Evolutionary conservation across 92 coral and sea anemone genomes (phyloP).

Genomic region (Pocillopora grandis): DNA sequence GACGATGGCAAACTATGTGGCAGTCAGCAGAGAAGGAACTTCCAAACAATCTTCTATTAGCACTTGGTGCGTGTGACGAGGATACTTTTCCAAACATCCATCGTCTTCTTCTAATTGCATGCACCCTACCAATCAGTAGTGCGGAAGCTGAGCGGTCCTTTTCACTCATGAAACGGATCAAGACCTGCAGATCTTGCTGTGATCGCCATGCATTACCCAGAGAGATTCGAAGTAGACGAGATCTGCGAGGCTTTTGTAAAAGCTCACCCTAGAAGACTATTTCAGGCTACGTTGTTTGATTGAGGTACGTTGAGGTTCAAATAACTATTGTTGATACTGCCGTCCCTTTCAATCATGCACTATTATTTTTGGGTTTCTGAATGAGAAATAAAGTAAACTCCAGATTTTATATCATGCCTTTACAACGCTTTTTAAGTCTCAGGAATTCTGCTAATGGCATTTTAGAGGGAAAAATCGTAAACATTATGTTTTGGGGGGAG

Average conservation of each 20-base stretch:
- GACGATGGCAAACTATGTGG: too few relatives aligned
- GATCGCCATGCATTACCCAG: too few relatives aligned
- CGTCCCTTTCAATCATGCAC: slow-evolving; percentile 33
- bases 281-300: slow-evolving; percentile 48
- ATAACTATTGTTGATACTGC: slow-evolving; percentile 32
- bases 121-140: too few relatives aligned
- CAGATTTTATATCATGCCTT: slow-evolving; percentile 30
- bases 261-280: slow-evolving; percentile 37
- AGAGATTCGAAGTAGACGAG: too few relatives aligned
- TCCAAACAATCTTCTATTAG: too few relatives aligned
- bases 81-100: too few relatives aligned
- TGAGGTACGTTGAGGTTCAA: slow-evolving; percentile 17
- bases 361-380: slow-evolving; percentile 36
- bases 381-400: slow-evolving; percentile 17
- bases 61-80: too few relatives aligned
- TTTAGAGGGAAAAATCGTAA: slow-evolving; percentile 26
- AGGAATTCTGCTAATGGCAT: slow-evolving; percentile 42
- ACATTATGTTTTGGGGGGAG: slow-evolving; percentile 16
- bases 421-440: slow-evolving; percentile 31
- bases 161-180: too few relatives aligned
- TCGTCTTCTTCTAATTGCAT: too few relatives aligned
- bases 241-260: slow-evolving; percentile 14
- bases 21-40: too few relatives aligned
- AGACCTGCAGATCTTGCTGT: too few relatives aligned
- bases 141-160: too few relatives aligned